Conservation (phyloP, 2,888 invertebrate species). For the Mystacides longicornis region DNA sequence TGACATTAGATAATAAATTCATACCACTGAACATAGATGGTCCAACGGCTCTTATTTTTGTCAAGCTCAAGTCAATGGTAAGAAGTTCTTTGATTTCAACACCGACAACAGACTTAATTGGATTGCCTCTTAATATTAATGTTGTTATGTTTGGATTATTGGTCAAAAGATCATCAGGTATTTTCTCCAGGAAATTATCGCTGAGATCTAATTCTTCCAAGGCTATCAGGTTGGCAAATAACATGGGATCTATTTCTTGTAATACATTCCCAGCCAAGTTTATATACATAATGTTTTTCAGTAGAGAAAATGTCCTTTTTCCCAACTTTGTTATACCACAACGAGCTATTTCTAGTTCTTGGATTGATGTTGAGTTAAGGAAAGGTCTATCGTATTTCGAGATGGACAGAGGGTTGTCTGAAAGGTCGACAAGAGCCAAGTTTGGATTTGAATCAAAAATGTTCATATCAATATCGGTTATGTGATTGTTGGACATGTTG, state of each 20-base stretch:
- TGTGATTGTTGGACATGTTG: conserved; percentile 60
- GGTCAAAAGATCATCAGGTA: conserved; percentile 58
- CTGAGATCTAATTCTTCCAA: conserved; percentile 68
- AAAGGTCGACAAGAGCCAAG: conserved; percentile 57
- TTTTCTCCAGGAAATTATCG: conserved; percentile 56
- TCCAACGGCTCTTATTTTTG: conserved; percentile 57
- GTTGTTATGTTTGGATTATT: conserved; percentile 59
- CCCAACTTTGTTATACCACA: conserved; percentile 61
- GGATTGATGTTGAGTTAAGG: conserved; percentile 54
- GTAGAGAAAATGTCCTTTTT: conserved; percentile 55
- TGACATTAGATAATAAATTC: conserved; percentile 56
- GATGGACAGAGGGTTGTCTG: conserved; percentile 54
- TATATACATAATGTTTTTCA: conserved; percentile 58
- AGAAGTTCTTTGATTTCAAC: conserved; percentile 57
- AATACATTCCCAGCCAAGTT: conserved; percentile 63
- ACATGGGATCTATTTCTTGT: conserved; percentile 49
- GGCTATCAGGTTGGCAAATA: conserved; percentile 55
- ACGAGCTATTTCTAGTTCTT: conserved; percentile 64
- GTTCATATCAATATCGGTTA: conserved; percentile 59
- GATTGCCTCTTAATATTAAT: conserved; percentile 62
- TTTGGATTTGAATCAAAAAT: conserved; percentile 62
- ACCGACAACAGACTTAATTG: conserved; percentile 54
- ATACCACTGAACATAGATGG: conserved; percentile 59
- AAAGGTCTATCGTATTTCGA: conserved; percentile 38
- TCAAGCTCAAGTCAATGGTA: conserved; percentile 61